These are phyloP conservation scores for Onychostruthus taczanowskii DNA, from an alignment of 2,113 vertebrate species.

Conservation along the genomic window DNA sequence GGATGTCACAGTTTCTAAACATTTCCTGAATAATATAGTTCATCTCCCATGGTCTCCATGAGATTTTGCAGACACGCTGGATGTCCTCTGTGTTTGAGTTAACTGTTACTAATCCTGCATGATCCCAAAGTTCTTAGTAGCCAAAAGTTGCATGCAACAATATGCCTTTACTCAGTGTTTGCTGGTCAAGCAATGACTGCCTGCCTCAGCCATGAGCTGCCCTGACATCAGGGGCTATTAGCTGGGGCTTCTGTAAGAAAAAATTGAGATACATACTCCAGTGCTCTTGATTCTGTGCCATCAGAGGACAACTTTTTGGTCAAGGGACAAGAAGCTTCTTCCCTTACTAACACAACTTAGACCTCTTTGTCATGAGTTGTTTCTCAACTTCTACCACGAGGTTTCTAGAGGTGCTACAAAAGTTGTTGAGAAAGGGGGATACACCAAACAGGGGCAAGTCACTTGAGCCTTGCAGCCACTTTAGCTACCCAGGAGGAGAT, in stretches of 20 bases:
- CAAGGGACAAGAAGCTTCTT: background rate
- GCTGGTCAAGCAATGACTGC: background rate
- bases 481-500: background rate
- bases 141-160: background rate
- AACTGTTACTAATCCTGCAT: background rate
- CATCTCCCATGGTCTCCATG: background rate
- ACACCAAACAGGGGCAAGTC: background rate
- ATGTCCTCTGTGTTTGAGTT: background rate
- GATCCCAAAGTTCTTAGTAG: background rate
- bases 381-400: fast-evolving
- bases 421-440: background rate
- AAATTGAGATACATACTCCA: background rate
- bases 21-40: background rate
- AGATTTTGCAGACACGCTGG: background rate
- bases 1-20: background rate
- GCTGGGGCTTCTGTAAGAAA: background rate
- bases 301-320: background rate
- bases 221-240: background rate
- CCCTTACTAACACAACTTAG: background rate
- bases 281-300: background rate
- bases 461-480: background rate
- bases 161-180: background rate
- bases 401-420: background rate
- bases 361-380: background rate
- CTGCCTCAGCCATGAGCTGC: background rate